Evolutionary conservation across 2,888 invertebrate species (phyloP).

Genomic region (Coremacera marginata): DNA sequence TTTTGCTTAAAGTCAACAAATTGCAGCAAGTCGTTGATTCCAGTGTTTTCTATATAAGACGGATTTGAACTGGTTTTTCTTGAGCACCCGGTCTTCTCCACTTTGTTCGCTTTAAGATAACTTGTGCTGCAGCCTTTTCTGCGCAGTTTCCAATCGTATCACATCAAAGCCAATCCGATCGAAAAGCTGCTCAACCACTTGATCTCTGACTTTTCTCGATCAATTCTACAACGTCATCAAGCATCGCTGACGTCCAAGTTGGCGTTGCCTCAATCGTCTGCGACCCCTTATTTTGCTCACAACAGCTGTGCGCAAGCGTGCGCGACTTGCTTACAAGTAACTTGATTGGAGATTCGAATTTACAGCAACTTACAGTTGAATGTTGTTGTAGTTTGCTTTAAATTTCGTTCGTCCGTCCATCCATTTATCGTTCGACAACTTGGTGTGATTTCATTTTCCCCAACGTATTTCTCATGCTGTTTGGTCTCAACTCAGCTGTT

Average conservation of each 20-base stretch:
- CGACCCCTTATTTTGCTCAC: too few relatives aligned
- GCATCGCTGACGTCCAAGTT: slow-evolving; percentile 6
- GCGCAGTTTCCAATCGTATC: slow-evolving; percentile 24
- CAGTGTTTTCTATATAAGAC: not conserved
- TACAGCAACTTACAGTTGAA: slow-evolving; percentile 13
- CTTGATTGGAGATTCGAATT: slow-evolving; percentile 18
- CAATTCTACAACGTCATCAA: slow-evolving; percentile 8
- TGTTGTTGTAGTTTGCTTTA: too few relatives aligned
- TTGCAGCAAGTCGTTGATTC: too few relatives aligned
- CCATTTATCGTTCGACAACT: not conserved
- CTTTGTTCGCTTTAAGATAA: too few relatives aligned
- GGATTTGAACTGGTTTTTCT: slow-evolving; percentile 25
- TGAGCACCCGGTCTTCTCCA: slow-evolving; percentile 2
- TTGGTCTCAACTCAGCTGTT: not conserved
- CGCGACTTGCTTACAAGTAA: not conserved
- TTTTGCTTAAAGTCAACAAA: not conserved
- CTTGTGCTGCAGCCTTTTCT: not conserved
- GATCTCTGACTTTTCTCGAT: slow-evolving; percentile 47
- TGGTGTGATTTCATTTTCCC: not conserved
- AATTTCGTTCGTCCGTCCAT: too few relatives aligned
- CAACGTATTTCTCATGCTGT: not conserved
- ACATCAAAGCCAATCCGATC: slow-evolving; percentile 21
- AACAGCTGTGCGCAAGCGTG: slow-evolving; percentile 9
- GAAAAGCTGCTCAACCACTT: slow-evolving; percentile 49
- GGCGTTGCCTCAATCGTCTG: too few relatives aligned